phyloP scores from a whole-genome alignment of 35 echinoderm and acorn worm species.

The Acanthaster planci region DNA sequence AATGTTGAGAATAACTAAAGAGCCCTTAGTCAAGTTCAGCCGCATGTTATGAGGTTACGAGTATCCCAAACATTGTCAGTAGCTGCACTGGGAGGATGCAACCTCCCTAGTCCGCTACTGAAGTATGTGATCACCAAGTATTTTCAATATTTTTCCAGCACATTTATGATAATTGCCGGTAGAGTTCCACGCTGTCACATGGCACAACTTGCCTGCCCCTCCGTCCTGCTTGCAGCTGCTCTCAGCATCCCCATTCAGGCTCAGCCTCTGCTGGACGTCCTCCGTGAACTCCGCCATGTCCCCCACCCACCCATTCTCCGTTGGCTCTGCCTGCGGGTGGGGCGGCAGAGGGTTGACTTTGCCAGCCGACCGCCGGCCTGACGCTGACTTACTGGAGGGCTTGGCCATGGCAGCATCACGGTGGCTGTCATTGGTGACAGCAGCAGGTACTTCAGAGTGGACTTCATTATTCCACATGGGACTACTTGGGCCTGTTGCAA shows the following conservation, averaged over 20 bases:
- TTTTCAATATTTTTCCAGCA: no score
- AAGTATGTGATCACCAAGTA: no score
- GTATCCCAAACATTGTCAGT: no score
- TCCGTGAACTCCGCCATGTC: constrained; percentile 13
- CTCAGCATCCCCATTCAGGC: neutral
- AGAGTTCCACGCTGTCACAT: no score
- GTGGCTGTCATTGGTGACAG: neutral
- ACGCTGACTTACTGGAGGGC: constrained; percentile 24
- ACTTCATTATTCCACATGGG: constrained; percentile 13
- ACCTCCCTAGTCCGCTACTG: no score
- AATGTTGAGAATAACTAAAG: no score
- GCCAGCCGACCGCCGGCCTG: neutral
- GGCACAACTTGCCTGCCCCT: neutral
- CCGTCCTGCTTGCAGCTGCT: neutral
- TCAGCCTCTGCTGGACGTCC: neutral
- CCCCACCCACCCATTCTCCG: neutral
- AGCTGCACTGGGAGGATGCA: no score
- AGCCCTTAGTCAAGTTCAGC: no score
- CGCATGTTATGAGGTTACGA: no score
- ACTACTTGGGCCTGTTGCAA: neutral
- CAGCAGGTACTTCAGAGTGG: constrained; percentile 11
- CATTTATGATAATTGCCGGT: no score
- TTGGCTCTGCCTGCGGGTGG: neutral
- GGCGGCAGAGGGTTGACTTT: neutral
- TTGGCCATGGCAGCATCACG: neutral